Conservation (phyloP, 2,113 vertebrate species). For the Eidolon helvum region DNA sequence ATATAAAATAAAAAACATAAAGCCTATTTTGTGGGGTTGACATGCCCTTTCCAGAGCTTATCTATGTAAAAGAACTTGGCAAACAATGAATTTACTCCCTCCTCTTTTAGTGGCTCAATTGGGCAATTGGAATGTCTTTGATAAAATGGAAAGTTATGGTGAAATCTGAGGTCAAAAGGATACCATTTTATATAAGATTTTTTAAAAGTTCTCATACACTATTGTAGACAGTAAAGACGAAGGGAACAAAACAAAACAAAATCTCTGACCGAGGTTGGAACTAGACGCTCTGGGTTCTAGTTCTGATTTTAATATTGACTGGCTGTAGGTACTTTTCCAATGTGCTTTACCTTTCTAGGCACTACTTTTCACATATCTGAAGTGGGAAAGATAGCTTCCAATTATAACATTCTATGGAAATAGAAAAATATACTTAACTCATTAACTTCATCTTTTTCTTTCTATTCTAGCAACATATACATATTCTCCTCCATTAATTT, state of each 20-base stretch:
- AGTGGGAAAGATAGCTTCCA: not conserved
- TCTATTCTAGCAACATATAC: not conserved
- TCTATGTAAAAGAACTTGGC: not conserved
- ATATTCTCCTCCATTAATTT: not conserved
- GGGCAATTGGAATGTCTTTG: not conserved
- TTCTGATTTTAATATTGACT: not conserved
- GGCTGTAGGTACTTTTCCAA: not conserved
- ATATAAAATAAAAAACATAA: not conserved
- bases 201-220: not conserved
- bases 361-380: not conserved
- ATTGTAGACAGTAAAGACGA: not conserved
- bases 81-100: accelerated
- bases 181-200: not conserved
- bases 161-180: not conserved
- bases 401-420: not conserved
- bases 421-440: not conserved
- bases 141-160: not conserved
- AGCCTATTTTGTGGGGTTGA: not conserved
- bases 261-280: not conserved
- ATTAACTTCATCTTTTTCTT: not conserved
- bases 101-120: not conserved
- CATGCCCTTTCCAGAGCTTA: not conserved
- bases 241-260: not conserved
- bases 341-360: not conserved
- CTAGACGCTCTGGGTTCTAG: not conserved